Conservation (phyloP, 2,113 vertebrate genomes). For the Lepus europaeus region DNA sequence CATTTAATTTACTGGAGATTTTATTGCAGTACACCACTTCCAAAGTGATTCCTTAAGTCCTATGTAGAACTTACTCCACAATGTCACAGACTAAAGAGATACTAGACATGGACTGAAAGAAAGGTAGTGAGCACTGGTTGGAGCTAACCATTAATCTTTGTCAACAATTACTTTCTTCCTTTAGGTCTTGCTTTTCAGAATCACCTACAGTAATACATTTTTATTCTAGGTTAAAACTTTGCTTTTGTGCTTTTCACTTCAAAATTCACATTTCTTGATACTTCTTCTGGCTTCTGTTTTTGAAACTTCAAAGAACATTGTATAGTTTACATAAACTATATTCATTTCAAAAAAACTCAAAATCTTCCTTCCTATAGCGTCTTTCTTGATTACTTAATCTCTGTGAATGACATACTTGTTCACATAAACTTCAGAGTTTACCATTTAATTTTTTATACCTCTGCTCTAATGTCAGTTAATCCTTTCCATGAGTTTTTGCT, state of each 20-base stretch:
- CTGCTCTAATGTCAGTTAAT: neutral
- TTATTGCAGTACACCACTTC: neutral
- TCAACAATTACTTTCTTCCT: neutral
- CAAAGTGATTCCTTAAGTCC: neutral
- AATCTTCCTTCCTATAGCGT: neutral
- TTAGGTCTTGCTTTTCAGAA: neutral
- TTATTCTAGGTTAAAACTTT: constrained; percentile 3
- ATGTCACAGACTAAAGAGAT: neutral
- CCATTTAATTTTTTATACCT: neutral
- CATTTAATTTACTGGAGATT: constrained; percentile 22
- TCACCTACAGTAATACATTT: neutral
- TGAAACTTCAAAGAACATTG: neutral
- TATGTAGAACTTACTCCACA: neutral
- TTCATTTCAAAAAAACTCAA: neutral
- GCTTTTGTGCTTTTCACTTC: neutral
- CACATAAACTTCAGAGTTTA: neutral
- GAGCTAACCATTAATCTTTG: neutral
- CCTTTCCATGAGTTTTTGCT: neutral
- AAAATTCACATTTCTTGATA: neutral
- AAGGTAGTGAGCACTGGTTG: neutral
- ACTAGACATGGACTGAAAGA: neutral
- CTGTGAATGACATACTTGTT: neutral
- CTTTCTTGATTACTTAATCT: neutral
- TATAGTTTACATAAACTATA: neutral
- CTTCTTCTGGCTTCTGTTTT: neutral